Evolutionary conservation across 2,888 invertebrate species (phyloP).

Genomic region (Ectemnius cavifrons): DNA sequence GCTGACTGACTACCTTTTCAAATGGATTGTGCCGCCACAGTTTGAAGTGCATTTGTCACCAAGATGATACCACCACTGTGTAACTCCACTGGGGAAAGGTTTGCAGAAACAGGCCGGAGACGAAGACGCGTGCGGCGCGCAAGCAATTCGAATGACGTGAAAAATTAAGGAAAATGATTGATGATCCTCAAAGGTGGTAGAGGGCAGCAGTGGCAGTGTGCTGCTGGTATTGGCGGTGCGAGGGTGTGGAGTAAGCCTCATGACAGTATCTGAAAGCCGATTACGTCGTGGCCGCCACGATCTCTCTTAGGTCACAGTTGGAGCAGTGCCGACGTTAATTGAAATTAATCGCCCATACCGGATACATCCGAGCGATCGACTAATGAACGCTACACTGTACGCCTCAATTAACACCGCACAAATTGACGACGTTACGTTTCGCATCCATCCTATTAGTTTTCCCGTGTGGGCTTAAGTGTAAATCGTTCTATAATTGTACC

Average conservation of each 20-base stretch:
- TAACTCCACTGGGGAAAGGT: no score
- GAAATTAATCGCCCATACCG: constrained; percentile 61
- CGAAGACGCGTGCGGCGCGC: neutral
- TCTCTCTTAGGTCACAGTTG: constrained; percentile 34
- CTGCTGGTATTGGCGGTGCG: neutral
- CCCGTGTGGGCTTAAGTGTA: neutral
- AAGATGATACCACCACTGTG: no score
- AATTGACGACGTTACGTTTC: constrained; percentile 39
- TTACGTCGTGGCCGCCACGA: constrained; percentile 10
- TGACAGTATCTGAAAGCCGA: neutral
- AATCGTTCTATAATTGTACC: neutral
- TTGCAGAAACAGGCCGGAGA: no score
- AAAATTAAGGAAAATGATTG: neutral
- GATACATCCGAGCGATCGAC: constrained; percentile 51
- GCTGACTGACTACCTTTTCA: no score
- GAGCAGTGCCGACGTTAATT: constrained; percentile 51
- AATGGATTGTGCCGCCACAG: neutral
- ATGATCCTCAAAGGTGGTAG: neutral
- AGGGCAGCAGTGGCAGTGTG: neutral
- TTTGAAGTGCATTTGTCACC: neutral
- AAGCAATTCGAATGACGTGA: neutral
- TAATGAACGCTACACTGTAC: constrained; percentile 59
- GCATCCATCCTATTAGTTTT: constrained; percentile 6
- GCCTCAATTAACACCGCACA: constrained; percentile 56
- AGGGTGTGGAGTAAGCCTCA: constrained; percentile 1